A percentile compares a stretch with the other conserved stretches of the same genome.
Conservation (phyloP, 2,888 invertebrate genomes). For the Micoletzkya japonica region DNA sequence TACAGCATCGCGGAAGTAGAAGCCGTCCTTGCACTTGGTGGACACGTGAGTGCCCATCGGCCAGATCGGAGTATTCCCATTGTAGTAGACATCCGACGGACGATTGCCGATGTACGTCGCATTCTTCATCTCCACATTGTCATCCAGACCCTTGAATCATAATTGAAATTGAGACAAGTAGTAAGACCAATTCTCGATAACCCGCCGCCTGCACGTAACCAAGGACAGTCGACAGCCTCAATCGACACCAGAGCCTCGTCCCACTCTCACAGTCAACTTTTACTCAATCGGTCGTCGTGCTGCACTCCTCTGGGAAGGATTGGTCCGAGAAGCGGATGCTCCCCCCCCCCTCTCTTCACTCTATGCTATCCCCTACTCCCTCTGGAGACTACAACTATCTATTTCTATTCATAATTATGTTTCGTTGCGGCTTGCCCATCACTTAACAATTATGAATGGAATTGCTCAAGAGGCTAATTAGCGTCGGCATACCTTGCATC, state of each 20-base stretch:
- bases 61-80: conserved; percentile 4
- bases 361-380: too few relatives aligned
- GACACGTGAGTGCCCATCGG: background rate
- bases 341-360: too few relatives aligned
- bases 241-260: background rate
- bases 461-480: too few relatives aligned
- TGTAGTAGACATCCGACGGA: background rate
- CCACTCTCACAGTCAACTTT: background rate
- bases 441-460: too few relatives aligned
- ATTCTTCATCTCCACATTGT: conserved; percentile 25
- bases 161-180: background rate
- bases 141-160: conserved; percentile 17
- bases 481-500: too few relatives aligned
- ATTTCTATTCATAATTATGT: too few relatives aligned
- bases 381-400: too few relatives aligned
- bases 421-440: too few relatives aligned
- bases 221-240: background rate
- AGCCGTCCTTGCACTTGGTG: conserved; percentile 23
- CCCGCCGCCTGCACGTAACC: background rate
- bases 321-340: too few relatives aligned
- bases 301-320: too few relatives aligned
- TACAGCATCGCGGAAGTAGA: conserved; percentile 1
- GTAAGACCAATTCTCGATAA: background rate
- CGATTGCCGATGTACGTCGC: conserved; percentile 8
- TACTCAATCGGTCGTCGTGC: too few relatives aligned